Evolutionary conservation across 2,888 invertebrate genomes (phyloP), one percentile per base, ranked within the genome.

Genomic region (Eumacrocentrus americanus): DNA sequence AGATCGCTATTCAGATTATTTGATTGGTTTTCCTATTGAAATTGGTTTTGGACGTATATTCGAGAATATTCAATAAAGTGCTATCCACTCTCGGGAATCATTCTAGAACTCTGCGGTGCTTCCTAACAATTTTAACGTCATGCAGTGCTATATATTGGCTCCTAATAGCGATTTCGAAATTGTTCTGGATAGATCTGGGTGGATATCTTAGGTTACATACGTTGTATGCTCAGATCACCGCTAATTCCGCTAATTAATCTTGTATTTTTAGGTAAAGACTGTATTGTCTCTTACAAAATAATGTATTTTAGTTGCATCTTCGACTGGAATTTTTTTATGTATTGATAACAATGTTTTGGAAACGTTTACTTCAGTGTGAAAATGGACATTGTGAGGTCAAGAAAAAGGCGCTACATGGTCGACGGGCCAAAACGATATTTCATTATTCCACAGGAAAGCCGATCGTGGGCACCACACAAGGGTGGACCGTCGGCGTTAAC

Each of bases 361-460:
- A 29, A 9, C 29, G 9, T 29, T 29, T 29, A 29, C 29, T 4
- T 9, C 5, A 29, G 29, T 29, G 9, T 29, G 29, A 42, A 44
- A 35, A 40, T 60, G 18, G 53, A 55, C 35, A 16, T 35, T 50
- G n/a, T n/a, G 42, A 55, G 54, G 54, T 42, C 16, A 46, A 35
- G 44, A 42, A 29, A 37, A 37, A 48, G 16, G 34, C 23, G 57
- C 23, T 25, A 50, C 52, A 53, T 22, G 56, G 50, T 29, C 23
- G 60, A 50, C 22, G 51, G 52, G 55, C 38, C 29, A 56, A 44
- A 62, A 58, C 66, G 60, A 65, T 67, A 63, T 67, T 67, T 67
- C 67, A 67, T 67, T 66, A 66, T 67, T 66, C 60, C 52, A 35
- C 60, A 44, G 63, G 59, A 66, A 66, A 67, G 59, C 62, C 61